Percentiles rank a stretch among this genome's conserved stretches.
Conservation (phyloP, 2,113 vertebrate species). For the Lasiurus cinereus region DNA sequence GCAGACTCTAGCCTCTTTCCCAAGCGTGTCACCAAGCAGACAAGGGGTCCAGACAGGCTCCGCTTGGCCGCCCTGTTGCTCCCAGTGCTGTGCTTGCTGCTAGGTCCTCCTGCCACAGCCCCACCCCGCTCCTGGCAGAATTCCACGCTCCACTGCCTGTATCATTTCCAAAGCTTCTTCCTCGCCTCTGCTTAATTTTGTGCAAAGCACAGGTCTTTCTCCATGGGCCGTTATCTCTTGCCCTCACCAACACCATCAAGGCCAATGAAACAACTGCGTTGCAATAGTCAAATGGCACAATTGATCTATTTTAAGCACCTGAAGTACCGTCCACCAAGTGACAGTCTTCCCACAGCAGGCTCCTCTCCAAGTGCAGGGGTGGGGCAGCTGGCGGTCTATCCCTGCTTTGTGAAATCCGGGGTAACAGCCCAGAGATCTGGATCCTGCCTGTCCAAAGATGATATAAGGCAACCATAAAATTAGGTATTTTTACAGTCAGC, state of each 20-base stretch:
- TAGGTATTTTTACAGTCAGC: slow-evolving; percentile 54
- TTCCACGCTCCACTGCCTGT: background rate
- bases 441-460: background rate
- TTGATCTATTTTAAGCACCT: slow-evolving; percentile 82
- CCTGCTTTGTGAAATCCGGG: slow-evolving; percentile 31
- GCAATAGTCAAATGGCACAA: slow-evolving; percentile 71
- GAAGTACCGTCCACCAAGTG: slow-evolving; percentile 71
- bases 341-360: slow-evolving; percentile 61
- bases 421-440: slow-evolving; percentile 17
- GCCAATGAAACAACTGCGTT: slow-evolving; percentile 60
- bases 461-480: slow-evolving; percentile 55
- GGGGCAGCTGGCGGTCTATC: slow-evolving; percentile 31
- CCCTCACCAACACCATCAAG: slow-evolving; percentile 53
- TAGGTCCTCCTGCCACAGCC: background rate
- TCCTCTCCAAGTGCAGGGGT: background rate
- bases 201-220: slow-evolving; percentile 74
- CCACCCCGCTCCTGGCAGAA: slow-evolving; percentile 18
- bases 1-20: background rate
- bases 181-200: slow-evolving; percentile 68
- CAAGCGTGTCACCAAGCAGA: background rate
- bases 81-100: background rate
- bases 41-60: background rate
- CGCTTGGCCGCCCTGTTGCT: rapidly evolving
- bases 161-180: slow-evolving; percentile 63
- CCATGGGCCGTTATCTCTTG: slow-evolving; percentile 58